phyloP scores from a whole-genome alignment of 2,888 invertebrate species.

The Campoplex capitator region DNA sequence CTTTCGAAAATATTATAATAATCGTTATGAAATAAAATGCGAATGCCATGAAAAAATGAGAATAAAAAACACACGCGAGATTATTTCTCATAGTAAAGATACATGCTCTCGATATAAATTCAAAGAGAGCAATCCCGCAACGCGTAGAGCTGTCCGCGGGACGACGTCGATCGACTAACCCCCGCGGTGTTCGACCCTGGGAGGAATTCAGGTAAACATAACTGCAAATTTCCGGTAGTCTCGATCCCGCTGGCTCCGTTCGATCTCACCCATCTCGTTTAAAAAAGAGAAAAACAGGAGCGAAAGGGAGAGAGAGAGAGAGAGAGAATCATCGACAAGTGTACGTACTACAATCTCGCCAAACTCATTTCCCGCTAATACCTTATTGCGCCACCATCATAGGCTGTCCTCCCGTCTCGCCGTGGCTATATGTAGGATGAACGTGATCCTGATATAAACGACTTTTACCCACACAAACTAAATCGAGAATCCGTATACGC shows the following conservation, averaged over 20 bases:
- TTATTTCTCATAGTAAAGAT: neutral
- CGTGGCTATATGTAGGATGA: slow-evolving; percentile 2
- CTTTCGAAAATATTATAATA: neutral
- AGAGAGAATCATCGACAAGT: slow-evolving; percentile 20
- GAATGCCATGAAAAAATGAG: neutral
- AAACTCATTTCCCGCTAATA: slow-evolving; percentile 58
- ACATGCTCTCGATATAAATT: neutral
- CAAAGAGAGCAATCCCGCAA: neutral
- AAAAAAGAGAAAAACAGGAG: slow-evolving; percentile 18
- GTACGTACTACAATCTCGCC: slow-evolving; percentile 47
- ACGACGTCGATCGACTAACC: slow-evolving; percentile 73
- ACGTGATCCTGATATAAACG: slow-evolving; percentile 33
- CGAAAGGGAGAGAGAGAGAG: slow-evolving; percentile 9
- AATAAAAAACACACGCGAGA: neutral
- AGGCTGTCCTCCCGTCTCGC: slow-evolving; percentile 1
- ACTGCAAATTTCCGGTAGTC: slow-evolving; percentile 82
- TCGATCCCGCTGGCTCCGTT: slow-evolving; percentile 56
- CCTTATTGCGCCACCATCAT: slow-evolving; percentile 25
- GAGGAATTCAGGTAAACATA: slow-evolving; percentile 78
- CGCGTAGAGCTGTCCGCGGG: slow-evolving; percentile 26
- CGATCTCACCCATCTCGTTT: slow-evolving; percentile 57
- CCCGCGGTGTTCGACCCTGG: slow-evolving; percentile 75
- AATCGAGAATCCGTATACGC: slow-evolving; percentile 6
- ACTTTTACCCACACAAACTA: slow-evolving; percentile 13
- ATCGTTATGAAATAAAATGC: neutral